Base-by-base conservation (phyloP, 2,797 vertebrate species). In the Carapus acus region DNA sequence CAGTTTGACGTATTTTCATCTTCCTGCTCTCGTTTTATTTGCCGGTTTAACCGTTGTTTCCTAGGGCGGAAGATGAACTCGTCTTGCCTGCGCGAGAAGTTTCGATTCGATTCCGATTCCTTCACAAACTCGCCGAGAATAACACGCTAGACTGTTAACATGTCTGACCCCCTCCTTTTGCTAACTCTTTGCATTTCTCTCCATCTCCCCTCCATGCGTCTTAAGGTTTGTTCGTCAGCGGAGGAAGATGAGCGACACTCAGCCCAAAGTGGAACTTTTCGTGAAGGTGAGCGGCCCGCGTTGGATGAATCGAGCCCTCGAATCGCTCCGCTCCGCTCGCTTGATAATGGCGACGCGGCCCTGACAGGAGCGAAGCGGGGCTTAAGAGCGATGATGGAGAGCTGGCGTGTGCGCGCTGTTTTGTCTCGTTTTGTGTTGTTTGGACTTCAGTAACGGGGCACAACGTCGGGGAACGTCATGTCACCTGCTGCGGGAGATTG, bases 261-360 rank as follows among this genome's bases (percentile, higher is more conserved):
- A 73, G 29, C 67, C 80, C 45, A 80, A 81, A 77, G 67, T 89
- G 29, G 89, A 90, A 75, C 88, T 90, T 51, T 90, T 90, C 48
- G 89, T 90, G 43, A 90, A 89, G 87, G 88, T 90, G 76, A 85
- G 82, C 14, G 14, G 14, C 6, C 8, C 4, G 8, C 31, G 43
- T 2, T 45, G 46, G 58, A 24, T 46, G 54, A 47, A 42, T 11
- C 14, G 38, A 12, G n/a, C 11, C 1, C 2, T n/a, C 21, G 39
- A 27, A 27, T 6, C 34, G 2, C 14, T n/a, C n/a, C 34, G n/a
- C 34, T n/a, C n/a, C n/a, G n/a, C n/a, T n/a, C n/a, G n/a, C n/a
- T n/a, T n/a, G n/a, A n/a, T 15, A 36, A 41, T 19, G 24, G 41
- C 51, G 58, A 65, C 67, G 7, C 33, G 1, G 24, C 8, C 46